A percentile compares a stretch with the other conserved stretches of the same genome.
phyloP scores from a whole-genome alignment of 2,888 invertebrate species.

The Rosalia funebris region DNA sequence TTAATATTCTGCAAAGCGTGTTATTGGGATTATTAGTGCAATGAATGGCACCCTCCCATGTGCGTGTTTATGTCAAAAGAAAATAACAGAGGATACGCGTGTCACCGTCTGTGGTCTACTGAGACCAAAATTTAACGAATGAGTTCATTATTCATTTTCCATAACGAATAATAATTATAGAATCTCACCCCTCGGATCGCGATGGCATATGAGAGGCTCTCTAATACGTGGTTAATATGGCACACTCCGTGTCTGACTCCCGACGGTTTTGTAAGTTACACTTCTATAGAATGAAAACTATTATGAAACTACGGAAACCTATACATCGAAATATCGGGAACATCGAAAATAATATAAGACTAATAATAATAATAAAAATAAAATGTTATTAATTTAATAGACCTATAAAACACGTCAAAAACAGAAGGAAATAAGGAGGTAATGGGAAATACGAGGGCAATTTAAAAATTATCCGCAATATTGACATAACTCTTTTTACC shows the following conservation, averaged over 20 bases:
- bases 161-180: slow-evolving; percentile 25
- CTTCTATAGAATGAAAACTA: no score
- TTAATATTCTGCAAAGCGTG: slow-evolving; percentile 28
- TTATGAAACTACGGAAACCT: no score
- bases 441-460: no score
- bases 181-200: slow-evolving; percentile 6
- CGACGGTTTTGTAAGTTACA: no score
- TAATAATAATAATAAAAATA: no score
- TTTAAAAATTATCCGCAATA: no score
- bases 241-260: neutral
- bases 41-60: slow-evolving; percentile 46
- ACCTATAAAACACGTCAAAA: no score
- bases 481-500: no score
- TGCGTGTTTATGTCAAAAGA: slow-evolving; percentile 48
- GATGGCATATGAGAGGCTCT: neutral
- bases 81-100: slow-evolving; percentile 52
- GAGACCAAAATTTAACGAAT: slow-evolving; percentile 52
- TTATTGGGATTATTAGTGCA: slow-evolving; percentile 51
- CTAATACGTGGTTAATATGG: neutral
- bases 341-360: no score
- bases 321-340: no score
- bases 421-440: no score
- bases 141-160: slow-evolving; percentile 42
- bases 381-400: no score
- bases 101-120: slow-evolving; percentile 51